Base-by-base conservation (phyloP, 2,888 invertebrate species). In the Corythucha ciliata region DNA sequence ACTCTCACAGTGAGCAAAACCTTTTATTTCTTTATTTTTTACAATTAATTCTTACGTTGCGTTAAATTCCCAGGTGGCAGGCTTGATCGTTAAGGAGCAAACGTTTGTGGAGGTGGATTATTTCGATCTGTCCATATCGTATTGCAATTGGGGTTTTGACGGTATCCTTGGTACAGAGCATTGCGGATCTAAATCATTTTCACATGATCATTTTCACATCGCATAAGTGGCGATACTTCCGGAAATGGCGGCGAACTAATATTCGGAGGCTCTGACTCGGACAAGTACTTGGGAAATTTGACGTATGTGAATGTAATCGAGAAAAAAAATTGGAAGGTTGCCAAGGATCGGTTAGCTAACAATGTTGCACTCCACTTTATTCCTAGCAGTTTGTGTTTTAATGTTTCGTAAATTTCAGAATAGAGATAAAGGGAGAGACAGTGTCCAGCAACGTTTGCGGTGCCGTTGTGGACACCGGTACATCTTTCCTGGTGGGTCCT, bases 71-170 rank as follows among this genome's bases (percentile, higher is more conserved):
- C 67, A 88, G 87, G 71, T 91, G 65, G 86, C 84, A 53, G 83
- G 81, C 25, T 62, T 88, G 25, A 66, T 74, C 53, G 80, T 94
- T 48, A 73, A 76, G 63, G 69, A 73, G 39, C 90, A 96, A 74
- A 89, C 88, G 25, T 97, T 97, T 72, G 97, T 92, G 7, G 97
- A 97, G 74, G 97, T 97, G 2, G 67, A 89, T 57, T 81, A 81
- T 63, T 93, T 98, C 71, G 96, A 97, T 1, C 96, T 97, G 46
- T 69, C 86, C 21, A 84, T 91, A 12, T n/a, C n/a, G n/a, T 97
- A 98, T 72, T 89, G 98, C 16, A 94, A 94, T 41, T 97, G 96
- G 57, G 94, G 94, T 74, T 98, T 98, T 71, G 97, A 98, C 71
- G 93, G 97, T 55, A 97, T 97, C 65, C 77, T 97, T 48, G 96